phyloP scores from a whole-genome alignment of 2,113 vertebrate genomes.

The Todiramphus chloris region DNA sequence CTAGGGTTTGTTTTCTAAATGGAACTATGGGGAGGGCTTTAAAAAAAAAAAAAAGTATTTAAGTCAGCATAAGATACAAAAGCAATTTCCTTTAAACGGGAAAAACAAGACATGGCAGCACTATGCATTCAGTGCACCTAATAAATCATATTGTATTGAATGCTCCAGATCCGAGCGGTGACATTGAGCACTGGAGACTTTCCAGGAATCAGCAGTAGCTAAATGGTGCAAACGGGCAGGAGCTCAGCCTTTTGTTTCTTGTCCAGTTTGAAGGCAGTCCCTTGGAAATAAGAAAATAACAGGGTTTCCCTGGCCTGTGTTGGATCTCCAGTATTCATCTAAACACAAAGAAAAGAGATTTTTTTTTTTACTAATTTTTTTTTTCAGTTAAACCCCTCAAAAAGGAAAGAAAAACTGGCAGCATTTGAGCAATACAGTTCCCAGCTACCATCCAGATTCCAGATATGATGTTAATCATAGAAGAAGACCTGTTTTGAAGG shows the following conservation, averaged over 20 bases:
- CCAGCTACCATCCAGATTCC: too few species aligned
- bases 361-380: neutral
- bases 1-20: neutral
- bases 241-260: conserved; percentile 29
- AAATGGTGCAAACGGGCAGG: conserved; percentile 2
- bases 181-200: conserved; percentile 3
- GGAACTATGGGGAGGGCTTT: neutral
- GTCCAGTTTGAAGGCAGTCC: neutral
- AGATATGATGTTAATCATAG: neutral
- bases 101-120: neutral
- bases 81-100: conserved; percentile 19
- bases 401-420: neutral
- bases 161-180: neutral
- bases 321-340: neutral
- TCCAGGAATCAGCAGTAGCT: conserved; percentile 19
- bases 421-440: too few species aligned
- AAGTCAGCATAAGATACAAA: neutral
- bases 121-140: neutral
- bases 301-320: neutral
- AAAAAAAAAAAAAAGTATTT: neutral
- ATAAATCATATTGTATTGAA: conserved; percentile 17
- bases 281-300: neutral
- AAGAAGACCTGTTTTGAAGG: neutral
- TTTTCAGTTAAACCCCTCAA: neutral
- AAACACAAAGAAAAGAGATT: neutral